phyloP scores from a whole-genome alignment of 37 sponge, comb jelly and placozoan species.

The Beroe forskalii region DNA sequence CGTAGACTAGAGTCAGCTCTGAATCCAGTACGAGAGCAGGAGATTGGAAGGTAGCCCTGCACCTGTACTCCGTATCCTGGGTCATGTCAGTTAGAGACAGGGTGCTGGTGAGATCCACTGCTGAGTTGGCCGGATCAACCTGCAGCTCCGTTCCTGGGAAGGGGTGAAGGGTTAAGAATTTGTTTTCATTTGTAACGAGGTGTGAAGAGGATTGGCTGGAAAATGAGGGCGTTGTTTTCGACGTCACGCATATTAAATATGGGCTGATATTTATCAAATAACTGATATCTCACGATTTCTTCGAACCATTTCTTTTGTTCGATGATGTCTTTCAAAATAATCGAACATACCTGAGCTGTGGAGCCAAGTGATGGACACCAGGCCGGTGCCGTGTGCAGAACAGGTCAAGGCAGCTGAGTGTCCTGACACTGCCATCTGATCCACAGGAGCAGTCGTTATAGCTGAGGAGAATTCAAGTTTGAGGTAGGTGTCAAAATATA shows the following conservation, averaged over 20 bases:
- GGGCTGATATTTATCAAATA: too few species aligned
- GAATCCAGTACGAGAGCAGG: neutral
- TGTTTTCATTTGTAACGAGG: too few species aligned
- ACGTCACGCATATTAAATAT: too few species aligned
- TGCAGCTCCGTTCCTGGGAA: neutral
- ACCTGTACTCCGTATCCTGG: neutral
- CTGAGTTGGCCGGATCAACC: neutral
- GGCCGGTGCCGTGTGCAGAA: constrained; percentile 7
- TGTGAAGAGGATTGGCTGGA: too few species aligned
- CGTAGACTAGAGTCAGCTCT: neutral
- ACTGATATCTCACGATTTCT: too few species aligned
- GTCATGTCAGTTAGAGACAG: neutral
- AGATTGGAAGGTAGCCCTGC: neutral
- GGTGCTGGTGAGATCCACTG: neutral
- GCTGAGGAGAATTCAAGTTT: neutral
- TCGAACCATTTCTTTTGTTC: too few species aligned
- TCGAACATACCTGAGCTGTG: neutral
- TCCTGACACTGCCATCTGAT: neutral
- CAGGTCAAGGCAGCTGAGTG: constrained; percentile 31
- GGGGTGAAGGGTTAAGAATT: neutral
- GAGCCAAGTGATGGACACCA: neutral
- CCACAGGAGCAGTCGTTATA: constrained; percentile 8
- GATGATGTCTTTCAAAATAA: too few species aligned
- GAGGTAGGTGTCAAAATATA: too few species aligned
- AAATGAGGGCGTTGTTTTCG: too few species aligned